phyloP scores from a whole-genome alignment of 2,888 invertebrate genomes.

The Entomobrya proxima region DNA sequence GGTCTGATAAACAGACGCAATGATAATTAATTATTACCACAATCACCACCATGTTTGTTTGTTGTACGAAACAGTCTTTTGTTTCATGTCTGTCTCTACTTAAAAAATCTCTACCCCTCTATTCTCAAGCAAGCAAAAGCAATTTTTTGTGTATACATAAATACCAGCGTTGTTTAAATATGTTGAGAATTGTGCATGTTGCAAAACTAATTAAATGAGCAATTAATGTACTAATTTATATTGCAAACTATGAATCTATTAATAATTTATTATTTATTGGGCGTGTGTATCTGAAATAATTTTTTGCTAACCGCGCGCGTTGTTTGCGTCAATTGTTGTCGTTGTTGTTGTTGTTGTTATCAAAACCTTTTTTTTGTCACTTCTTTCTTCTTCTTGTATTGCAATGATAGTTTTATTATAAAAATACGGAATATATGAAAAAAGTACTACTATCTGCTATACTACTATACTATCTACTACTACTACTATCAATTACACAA shows the following conservation, averaged over 20 bases:
- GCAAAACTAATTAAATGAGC: constrained; percentile 17
- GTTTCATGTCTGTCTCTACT: constrained; percentile 13
- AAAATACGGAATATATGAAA: constrained; percentile 12
- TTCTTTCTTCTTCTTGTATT: constrained; percentile 21
- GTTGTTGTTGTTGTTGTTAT: no score
- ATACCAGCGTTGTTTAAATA: neutral
- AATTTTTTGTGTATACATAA: constrained; percentile 1
- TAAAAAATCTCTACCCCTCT: neutral
- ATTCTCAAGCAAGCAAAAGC: constrained; percentile 7
- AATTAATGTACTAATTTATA: neutral
- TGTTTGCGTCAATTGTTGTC: no score
- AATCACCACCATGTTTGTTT: neutral
- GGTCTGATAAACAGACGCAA: neutral
- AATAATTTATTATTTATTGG: constrained; percentile 10
- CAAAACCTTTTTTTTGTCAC: neutral
- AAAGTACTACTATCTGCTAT: neutral
- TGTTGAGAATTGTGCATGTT: constrained; percentile 37
- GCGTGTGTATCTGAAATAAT: constrained; percentile 19
- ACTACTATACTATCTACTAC: neutral
- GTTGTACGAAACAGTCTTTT: no score
- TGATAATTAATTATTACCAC: neutral
- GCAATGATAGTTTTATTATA: constrained; percentile 5
- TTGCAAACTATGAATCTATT: neutral
- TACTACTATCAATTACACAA: neutral
- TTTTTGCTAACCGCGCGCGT: constrained; percentile 25